phyloP scores from a whole-genome alignment of 2,113 vertebrate genomes.

The Ursus arctos region DNA sequence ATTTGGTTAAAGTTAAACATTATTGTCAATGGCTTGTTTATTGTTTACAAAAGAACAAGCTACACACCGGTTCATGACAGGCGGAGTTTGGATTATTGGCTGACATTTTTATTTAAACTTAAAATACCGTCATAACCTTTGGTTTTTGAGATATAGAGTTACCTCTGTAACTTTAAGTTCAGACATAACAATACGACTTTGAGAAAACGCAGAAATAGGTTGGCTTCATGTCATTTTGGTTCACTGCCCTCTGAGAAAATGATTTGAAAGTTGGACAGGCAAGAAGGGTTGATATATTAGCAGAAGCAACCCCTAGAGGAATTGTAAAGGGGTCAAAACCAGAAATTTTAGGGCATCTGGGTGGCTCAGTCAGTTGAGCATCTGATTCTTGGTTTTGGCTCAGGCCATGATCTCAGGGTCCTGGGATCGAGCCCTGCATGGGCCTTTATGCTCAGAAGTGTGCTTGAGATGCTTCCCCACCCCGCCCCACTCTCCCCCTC shows the following conservation, averaged over 20 bases:
- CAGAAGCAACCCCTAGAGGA: not conserved
- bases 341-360: not conserved
- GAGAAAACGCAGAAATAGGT: not conserved
- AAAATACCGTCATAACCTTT: not conserved
- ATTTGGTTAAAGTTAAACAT: not conserved
- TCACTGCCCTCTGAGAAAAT: constrained; percentile 10
- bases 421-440: not conserved
- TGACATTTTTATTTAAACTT: constrained; percentile 28
- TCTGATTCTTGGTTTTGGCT: not conserved
- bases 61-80: not conserved
- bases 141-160: not conserved
- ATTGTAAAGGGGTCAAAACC: not conserved
- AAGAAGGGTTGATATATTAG: not conserved
- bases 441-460: not conserved
- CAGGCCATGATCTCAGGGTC: not conserved
- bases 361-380: not conserved
- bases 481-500: too few relatives aligned
- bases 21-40: not conserved
- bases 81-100: not conserved
- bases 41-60: not conserved
- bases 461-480: not conserved
- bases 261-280: not conserved
- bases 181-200: not conserved
- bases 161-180: constrained; percentile 8
- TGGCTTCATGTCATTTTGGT: not conserved